phyloP scores from a whole-genome alignment of 2,113 vertebrate genomes.

The Megaceryle torquata region DNA sequence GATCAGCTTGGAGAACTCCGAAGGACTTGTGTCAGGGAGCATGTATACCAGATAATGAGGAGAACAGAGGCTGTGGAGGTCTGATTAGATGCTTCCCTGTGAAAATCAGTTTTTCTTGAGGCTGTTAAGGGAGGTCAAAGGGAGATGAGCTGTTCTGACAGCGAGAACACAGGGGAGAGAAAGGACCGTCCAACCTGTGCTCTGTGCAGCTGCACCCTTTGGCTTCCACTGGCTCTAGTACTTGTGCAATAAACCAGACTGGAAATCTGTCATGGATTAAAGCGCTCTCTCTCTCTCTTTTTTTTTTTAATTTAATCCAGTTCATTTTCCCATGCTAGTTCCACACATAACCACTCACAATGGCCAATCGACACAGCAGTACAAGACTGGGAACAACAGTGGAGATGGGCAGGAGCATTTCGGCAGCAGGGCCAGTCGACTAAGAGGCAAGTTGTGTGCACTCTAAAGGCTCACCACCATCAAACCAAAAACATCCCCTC shows the following conservation, averaged over 20 bases:
- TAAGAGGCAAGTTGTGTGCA: accelerated
- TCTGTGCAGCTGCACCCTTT: background rate
- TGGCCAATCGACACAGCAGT: accelerated
- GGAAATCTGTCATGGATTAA: background rate
- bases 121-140: accelerated
- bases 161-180: background rate
- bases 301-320: background rate
- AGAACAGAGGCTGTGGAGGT: background rate
- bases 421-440: background rate
- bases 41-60: background rate
- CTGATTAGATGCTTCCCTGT: background rate
- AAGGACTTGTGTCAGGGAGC: background rate
- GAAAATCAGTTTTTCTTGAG: background rate
- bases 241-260: background rate
- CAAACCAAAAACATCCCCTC: background rate
- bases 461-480: background rate
- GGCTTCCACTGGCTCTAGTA: background rate
- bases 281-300: background rate
- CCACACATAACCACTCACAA: background rate
- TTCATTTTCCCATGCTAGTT: background rate
- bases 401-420: background rate
- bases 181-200: background rate
- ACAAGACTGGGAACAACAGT: background rate
- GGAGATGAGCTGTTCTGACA: background rate
- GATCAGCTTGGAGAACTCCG: background rate